Base-by-base conservation (phyloP, 1,140 invertebrate species). In the Drosophila sp. region DNA sequence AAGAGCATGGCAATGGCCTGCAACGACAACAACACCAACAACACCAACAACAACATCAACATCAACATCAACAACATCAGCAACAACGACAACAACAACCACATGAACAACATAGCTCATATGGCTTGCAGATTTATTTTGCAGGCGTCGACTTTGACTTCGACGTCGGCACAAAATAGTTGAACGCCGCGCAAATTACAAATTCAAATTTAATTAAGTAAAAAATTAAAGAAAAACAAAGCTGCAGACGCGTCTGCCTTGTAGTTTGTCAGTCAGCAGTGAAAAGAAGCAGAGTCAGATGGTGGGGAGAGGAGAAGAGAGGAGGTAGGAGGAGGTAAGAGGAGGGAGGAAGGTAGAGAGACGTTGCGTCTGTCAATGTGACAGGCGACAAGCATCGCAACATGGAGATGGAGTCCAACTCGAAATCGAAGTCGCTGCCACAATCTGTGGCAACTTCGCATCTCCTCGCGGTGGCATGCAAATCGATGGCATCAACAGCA, bases 191-290 rank as follows among this genome's bases (percentile, higher is more conserved):
- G 80, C 73, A 89, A 89, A 89, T 89, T 89, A 89, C 86, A 89
- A 89, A 89, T 89, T 89, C 83, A 89, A 89, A 89, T 89, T 89
- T 89, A 89, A 89, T 89, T 89, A 89, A 89, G 83, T 89, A 89
- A 89, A 89, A 89, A 89, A 89, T 89, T 89, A 89, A 89, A 89
- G 65, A 83, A 89, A 82, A 80, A 82, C 21, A 72, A 54, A 72
- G 54, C n/a, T 78, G 79, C 80, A 89, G 84, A 89, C 83, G 83
- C 76, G 80, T 80, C 83, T 89, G 76, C 76, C 72, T 79, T 87
- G 82, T 86, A 70, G 67, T 84, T 84, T 84, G 80, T 84, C 81
- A 86, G 69, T 76, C 63, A 73, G 21, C 66, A 69, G 9, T 13
- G 36, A 14, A 40, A 16, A 32, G 18, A 16, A 41, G 14, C 40